Percentiles rank a stretch among this genome's conserved stretches.
Conservation (phyloP, 35 echinoderm and acorn worm species). For the Amphiura filiformis region DNA sequence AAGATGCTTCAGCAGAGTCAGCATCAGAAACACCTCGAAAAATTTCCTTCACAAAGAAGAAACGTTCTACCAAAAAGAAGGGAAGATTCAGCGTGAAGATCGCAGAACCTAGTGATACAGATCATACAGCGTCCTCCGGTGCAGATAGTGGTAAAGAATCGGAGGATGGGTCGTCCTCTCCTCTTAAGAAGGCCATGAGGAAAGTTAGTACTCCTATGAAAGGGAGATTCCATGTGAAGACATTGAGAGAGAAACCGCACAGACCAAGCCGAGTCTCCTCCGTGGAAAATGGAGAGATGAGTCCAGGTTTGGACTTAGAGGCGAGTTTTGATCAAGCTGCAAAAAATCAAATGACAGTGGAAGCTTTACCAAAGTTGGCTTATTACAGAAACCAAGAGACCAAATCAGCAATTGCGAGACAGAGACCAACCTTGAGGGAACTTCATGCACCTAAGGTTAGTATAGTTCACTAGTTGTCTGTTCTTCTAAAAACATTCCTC, state of each 20-base stretch:
- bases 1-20: not conserved
- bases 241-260: not conserved
- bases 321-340: not conserved
- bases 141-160: not conserved
- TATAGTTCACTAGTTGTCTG: too few relatives aligned
- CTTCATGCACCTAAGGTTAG: slow-evolving; percentile 66
- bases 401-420: slow-evolving; percentile 42
- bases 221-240: not conserved
- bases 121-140: not conserved
- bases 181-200: not conserved
- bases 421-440: slow-evolving; percentile 72
- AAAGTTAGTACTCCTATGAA: not conserved
- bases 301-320: not conserved
- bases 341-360: slow-evolving; percentile 38
- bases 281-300: not conserved
- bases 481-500: too few relatives aligned
- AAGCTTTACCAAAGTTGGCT: slow-evolving; percentile 62
- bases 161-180: not conserved
- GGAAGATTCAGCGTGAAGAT: not conserved
- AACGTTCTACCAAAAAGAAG: not conserved
- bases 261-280: not conserved
- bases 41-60: not conserved
- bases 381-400: slow-evolving; percentile 74
- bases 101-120: not conserved
- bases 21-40: not conserved